A percentile compares a stretch with the other conserved stretches of the same genome.
phyloP scores from a whole-genome alignment of 2,888 invertebrate species.

The Thecocarcelia acutangulata region DNA sequence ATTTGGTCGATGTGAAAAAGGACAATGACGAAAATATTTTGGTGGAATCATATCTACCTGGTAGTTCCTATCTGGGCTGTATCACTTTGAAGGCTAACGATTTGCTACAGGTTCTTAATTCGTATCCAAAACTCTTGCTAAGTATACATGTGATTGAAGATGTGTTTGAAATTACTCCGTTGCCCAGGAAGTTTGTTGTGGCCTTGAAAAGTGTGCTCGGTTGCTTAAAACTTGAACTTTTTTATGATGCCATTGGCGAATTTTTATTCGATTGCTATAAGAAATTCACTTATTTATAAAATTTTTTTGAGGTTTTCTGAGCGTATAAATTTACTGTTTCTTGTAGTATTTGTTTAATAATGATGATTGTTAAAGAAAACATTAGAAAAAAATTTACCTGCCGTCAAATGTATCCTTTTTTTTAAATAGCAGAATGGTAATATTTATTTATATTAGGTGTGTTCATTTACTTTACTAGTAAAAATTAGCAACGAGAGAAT shows the following conservation, averaged over 20 bases:
- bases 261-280: conserved; percentile 69
- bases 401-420: no score
- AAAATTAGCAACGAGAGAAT: no score
- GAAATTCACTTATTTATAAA: conserved; percentile 47
- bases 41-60: conserved; percentile 66
- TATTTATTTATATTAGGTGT: no score
- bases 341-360: background rate
- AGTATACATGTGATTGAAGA: conserved; percentile 67
- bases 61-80: conserved; percentile 65
- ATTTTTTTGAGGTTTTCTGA: background rate
- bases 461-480: no score
- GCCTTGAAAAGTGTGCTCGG: conserved; percentile 46
- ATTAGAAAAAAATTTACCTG: no score
- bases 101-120: conserved; percentile 50
- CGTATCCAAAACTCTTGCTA: conserved; percentile 56
- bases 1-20: background rate
- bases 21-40: conserved; percentile 42
- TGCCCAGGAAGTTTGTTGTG: conserved; percentile 54
- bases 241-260: conserved; percentile 70
- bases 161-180: conserved; percentile 68
- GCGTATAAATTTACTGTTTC: background rate
- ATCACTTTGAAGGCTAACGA: conserved; percentile 57
- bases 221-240: conserved; percentile 64
- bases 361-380: no score
- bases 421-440: no score